Base-by-base conservation (phyloP, 2,797 vertebrate species). In the Phrynocephalus forsythii region DNA sequence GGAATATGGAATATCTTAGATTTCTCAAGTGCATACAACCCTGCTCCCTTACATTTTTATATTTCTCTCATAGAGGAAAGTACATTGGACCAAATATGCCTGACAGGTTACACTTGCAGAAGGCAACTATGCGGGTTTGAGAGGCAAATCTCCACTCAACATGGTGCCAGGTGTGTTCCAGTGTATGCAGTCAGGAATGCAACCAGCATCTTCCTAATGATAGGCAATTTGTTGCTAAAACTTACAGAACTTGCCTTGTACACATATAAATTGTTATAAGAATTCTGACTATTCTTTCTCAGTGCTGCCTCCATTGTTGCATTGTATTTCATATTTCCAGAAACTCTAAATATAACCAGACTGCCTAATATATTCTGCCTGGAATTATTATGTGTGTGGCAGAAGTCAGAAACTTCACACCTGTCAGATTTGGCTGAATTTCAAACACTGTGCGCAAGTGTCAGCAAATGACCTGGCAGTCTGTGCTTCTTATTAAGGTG, bases 381-480 rank as follows among this genome's bases (percentile, higher is more conserved):
- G 92, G 93, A 95, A 95, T 96, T 95, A 95, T 94, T 80, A 83
- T 95, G 90, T 93, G 75, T 92, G 91, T 94, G 95, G 93, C 88
- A 89, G 84, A 91, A 95, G 91, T 89, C 1, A 1, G 91, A 95
- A 97, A 95, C 92, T 96, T 96, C 95, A 90, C 94, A 96, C 92
- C 94, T 96, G 94, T 93, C 95, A 94, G 84, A 95, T 93, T 85
- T 95, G 92, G 92, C 86, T 95, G 94, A 94, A 96, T 95, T 95
- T 96, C 92, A 95, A 93, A 95, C 80, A 95, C 83, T 86, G 87
- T 93, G 89, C 91, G 92, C 90, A 92, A 96, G 95, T 94, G 93
- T 94, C 92, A 95, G 92, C 93, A 94, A 95, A 95, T 94, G 93
- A 95, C 95, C 95, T 95, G 93, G 89, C 94, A 95, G 93, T 90